Base-by-base conservation (phyloP, 1,140 invertebrate genomes). In the Brachionus calyciflorus region DNA sequence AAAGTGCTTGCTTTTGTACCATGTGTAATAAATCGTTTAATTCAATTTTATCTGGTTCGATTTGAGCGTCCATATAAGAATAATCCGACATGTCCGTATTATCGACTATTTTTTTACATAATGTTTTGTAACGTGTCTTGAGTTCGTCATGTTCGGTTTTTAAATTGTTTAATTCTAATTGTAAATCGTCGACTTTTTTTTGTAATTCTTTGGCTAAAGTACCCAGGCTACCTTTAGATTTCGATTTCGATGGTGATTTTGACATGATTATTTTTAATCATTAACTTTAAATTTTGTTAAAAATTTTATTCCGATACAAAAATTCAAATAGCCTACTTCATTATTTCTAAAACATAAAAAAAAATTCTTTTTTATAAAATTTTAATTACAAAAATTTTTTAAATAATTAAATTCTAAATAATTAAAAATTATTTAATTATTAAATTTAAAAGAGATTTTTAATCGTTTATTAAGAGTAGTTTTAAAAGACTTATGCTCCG, bases 61-160 rank as follows among this genome's bases (percentile, higher is more conserved):
- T 51, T 60, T 60, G 55, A 41, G 46, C 19, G 33, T 73, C 26
- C 30, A 73, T 73, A 33, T 41, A 73, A 44, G 46, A 49, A 55
- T 73, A 73, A 10, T 73, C 46, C 1, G 69, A 73, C 69, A 73
- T 12, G 33, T 73, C 69, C 6, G 51, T 55, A 14, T 55, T 73
- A 14, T 73, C 69, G 21, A 73, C 69, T n/a, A 73, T 30, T 55
- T 73, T 73, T 55, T 73, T 37, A 30, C 69, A 73, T 17, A 73
- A 24, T 12, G 33, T 19, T 73, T 73, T 73, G 9, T 40, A 41
- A 10, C 51, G 49, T 19, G 12, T n/a, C 9, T 55, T 73, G 19
- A 73, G 17, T 3, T 55, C 28, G 10, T 73, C 26, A n/a, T 73
- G 19, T 51, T 73, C 69, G 14, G 10, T 40, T 19, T 41, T 37